Base-by-base conservation (phyloP, 2,113 vertebrate species). In the Odobenus rosmarus region DNA sequence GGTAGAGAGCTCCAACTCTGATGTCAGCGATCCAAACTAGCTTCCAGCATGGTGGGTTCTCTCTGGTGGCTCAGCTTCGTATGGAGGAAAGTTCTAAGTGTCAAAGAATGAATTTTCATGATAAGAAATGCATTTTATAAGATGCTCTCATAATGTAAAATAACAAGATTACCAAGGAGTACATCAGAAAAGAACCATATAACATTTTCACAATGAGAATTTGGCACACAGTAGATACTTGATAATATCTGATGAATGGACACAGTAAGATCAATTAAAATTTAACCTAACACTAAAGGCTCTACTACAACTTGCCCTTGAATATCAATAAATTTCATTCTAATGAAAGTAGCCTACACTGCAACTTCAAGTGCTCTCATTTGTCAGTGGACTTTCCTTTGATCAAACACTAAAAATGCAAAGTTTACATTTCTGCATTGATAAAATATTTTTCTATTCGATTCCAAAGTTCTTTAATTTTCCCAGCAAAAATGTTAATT, bases 171-270 rank as follows among this genome's bases (percentile, higher is more conserved):
- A 55, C 46, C 42, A 64, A 80, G 3, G 55, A n/a, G 13, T 77
- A 74, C 16, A 39, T 92, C 24, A 79, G 49, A 94, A 96, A 84
- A 88, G 46, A 88, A 46, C 7, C 16, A 18, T 1, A 2, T 42
- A 49, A 59, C n/a, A 59, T 93, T 90, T 96, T 81, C 69, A 88
- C 94, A 91, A 31, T 49, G 72, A 62, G 26, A 87, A 77, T 46
- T 57, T 86, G 59, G 49, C 42, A 61, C 36, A 42, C 12, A 51
- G n/a, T 55, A 84, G 62, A 57, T 15, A 28, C 55, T 90, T 11
- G 11, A 53, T 33, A 49, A 36, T 15, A 84, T 33, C 81, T 36
- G n/a, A 24, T 59, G 33, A 93, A 76, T 51, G 42, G 46, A 46
- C 46, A 57, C 26, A 49, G 46, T 74, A 33, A 67, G 11, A 67